Conservation (phyloP, 2,797 vertebrate genomes). For the Karalla daura region DNA sequence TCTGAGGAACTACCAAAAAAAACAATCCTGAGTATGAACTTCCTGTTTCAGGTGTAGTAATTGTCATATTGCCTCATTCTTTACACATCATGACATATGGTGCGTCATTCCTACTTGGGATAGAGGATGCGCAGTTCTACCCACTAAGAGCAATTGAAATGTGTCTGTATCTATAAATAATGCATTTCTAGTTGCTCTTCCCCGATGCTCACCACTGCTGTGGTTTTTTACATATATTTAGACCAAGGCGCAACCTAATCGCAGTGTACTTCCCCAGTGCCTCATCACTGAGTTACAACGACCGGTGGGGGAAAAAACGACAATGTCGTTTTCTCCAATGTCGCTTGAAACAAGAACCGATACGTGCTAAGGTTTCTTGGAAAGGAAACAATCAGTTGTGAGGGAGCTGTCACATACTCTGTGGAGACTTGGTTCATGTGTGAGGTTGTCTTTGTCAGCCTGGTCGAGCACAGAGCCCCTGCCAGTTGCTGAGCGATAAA, state of each 20-base stretch:
- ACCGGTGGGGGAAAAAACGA: slow-evolving; percentile 21
- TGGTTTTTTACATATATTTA: slow-evolving; percentile 56
- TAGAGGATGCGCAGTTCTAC: slow-evolving; percentile 13
- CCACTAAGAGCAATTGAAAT: slow-evolving; percentile 25
- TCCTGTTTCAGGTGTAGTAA: no score
- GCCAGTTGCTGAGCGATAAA: slow-evolving; percentile 57
- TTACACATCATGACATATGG: neutral
- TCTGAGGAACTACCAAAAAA: neutral
- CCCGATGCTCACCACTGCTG: slow-evolving; percentile 16
- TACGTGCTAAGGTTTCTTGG: neutral
- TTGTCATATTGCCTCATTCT: neutral
- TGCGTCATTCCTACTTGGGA: slow-evolving; percentile 27
- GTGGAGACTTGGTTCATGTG: slow-evolving; percentile 35
- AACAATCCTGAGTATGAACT: no score
- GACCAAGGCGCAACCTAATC: slow-evolving; percentile 15
- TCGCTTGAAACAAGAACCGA: slow-evolving; percentile 3
- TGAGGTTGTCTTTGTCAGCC: slow-evolving; percentile 22
- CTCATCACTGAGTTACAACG: neutral
- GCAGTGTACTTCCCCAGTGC: slow-evolving; percentile 11
- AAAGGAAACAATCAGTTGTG: slow-evolving; percentile 20
- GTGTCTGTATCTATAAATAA: slow-evolving; percentile 33
- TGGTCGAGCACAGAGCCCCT: slow-evolving; percentile 13
- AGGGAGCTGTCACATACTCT: slow-evolving; percentile 17
- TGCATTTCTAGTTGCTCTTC: slow-evolving; percentile 7
- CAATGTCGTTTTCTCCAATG: slow-evolving; percentile 11